Percentiles rank a stretch among this genome's conserved stretches.
These are phyloP conservation scores for Hycleus phaleratus DNA, from an alignment of 1,140 invertebrate species.

Conservation along the genomic window DNA sequence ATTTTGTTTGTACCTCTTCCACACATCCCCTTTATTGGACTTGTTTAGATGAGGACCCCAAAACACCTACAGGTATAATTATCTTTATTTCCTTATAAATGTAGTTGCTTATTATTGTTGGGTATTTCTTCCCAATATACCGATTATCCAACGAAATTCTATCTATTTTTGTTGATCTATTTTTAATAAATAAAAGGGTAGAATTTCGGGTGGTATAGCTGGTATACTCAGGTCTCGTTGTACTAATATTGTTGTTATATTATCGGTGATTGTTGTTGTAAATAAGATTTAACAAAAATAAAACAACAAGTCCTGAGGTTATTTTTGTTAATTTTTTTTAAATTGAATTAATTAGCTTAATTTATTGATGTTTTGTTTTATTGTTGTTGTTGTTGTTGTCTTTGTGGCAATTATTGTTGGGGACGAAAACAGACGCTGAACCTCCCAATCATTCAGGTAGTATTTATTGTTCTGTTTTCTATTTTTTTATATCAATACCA, in stretches of 20 bases:
- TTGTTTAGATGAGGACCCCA: conserved; percentile 32
- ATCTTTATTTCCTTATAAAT: not conserved
- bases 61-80: conserved; percentile 28
- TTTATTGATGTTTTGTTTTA: conserved; percentile 25
- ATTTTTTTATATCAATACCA: not conserved
- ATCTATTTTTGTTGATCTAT: no score
- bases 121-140: no score
- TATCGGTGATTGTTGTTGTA: no score
- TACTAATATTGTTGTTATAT: no score
- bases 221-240: no score
- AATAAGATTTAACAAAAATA: not conserved
- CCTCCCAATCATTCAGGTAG: conserved; percentile 31
- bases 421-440: conserved; percentile 23
- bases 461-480: conserved; percentile 24
- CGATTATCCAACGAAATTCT: no score
- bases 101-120: no score
- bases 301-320: conserved; percentile 7
- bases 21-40: not conserved
- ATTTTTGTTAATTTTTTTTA: conserved; percentile 16
- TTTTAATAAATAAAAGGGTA: no score
- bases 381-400: conserved; percentile 22
- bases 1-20: conserved; percentile 11
- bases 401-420: conserved; percentile 15
- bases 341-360: conserved; percentile 16
- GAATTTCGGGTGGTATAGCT: no score